Base-by-base conservation (phyloP, 2,888 invertebrate species). In the Dicycla oo region DNA sequence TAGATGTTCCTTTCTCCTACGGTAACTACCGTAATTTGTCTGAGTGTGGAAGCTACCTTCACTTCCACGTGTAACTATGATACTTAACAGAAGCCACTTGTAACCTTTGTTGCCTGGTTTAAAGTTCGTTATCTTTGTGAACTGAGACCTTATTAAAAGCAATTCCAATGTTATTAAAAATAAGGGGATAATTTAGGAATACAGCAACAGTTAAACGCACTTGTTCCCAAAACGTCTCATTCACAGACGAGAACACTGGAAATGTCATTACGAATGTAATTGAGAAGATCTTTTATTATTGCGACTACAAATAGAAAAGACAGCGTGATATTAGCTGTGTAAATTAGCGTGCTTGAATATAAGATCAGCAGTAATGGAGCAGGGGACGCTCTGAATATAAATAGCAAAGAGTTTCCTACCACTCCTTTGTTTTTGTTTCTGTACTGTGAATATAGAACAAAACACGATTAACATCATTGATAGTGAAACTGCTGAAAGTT, bases 401-500 rank as follows among this genome's bases (percentile, higher is more conserved):
- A 80, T 66, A 77, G 56, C 47, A 63, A 30, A 56, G 54, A 72
- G 43, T 43, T 65, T 51, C 47, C 11, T 63, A 47, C 15, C 20
- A 15, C 5, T 45, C 47, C 61, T 69, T 74, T 80, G 68, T 71
- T 78, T 70, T 81, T 79, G 61, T 78, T 75, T 70, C 40, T 66
- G 43, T 56, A 57, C n/a, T 53, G 43, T 53, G 18, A 54, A 63
- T 69, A 69, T 58, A 68, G 69, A 70, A 83, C 72, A 64, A 76
- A 83, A 77, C 58, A 71, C 58, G 67, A 83, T 86, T 73, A 75
- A 40, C 64, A 72, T 78, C 77, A 68, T 70, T 53, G 74, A 78
- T 85, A 73, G 65, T 69, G 62, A 76, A 80, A 68, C 69, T 79
- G 74, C 69, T 75, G 74, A 81, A 82, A 87, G 82, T 86, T 88